Evolutionary conservation across 2,797 vertebrate genomes (phyloP).

Genomic region (Epinephelus malabaricus): DNA sequence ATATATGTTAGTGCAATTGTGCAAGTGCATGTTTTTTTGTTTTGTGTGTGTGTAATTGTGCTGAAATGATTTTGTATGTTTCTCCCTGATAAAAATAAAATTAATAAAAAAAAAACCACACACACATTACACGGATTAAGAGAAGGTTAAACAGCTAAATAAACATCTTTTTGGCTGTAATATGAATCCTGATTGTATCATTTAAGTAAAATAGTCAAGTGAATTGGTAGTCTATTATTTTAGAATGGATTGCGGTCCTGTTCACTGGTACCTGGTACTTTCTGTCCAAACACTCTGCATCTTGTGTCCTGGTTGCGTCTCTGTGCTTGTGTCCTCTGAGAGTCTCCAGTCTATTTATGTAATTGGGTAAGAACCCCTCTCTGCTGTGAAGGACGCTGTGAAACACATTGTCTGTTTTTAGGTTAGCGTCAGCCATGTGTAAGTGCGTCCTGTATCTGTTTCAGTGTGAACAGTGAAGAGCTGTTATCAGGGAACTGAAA

Average conservation of each 20-base stretch:
- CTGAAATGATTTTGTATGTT: no score
- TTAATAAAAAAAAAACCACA: no score
- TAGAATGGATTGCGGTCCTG: background rate
- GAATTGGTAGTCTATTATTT: background rate
- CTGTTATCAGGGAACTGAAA: background rate
- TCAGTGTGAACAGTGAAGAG: background rate
- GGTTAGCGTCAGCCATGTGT: conserved; percentile 25
- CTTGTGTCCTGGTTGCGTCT: conserved; percentile 55
- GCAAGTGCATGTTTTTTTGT: no score
- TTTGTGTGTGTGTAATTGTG: no score
- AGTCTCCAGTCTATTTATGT: conserved; percentile 57
- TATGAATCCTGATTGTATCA: background rate
- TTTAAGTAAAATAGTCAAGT: background rate
- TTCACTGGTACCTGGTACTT: background rate
- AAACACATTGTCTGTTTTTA: conserved; percentile 37
- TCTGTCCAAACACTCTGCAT: conserved; percentile 22
- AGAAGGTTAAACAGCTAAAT: background rate
- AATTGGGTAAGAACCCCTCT: conserved; percentile 22
- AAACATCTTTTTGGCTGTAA: background rate
- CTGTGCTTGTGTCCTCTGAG: conserved; percentile 55
- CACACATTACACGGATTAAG: background rate
- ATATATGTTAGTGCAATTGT: no score
- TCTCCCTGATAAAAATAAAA: no score
- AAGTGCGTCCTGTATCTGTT: background rate
- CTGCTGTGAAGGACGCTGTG: conserved; percentile 25